Conservation (phyloP, 2,797 vertebrate species). For the Aulostomus chinensis region DNA sequence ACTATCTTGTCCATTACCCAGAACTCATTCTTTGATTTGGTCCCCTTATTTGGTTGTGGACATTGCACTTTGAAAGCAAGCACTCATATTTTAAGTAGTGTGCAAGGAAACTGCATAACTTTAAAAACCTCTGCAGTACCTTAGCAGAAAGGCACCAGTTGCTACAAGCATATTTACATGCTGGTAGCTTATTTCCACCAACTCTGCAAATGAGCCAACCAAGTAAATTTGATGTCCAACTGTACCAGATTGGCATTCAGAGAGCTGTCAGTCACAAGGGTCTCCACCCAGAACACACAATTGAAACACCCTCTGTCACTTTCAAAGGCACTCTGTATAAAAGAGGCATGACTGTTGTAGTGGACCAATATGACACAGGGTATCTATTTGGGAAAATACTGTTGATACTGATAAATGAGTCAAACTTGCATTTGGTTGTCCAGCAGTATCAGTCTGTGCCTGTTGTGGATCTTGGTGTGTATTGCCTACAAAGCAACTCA, state of each 20-base stretch:
- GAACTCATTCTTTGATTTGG: neutral
- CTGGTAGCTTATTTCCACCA: conserved; percentile 1
- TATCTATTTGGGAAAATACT: neutral
- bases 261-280: neutral
- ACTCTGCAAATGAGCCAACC: neutral
- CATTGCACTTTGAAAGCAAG: conserved; percentile 5
- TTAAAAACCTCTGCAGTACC: conserved; percentile 15
- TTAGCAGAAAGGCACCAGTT: conserved; percentile 9
- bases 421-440: conserved; percentile 2
- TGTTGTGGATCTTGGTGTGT: conserved; percentile 1
- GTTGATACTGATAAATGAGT: neutral
- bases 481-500: neutral
- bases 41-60: conserved; percentile 1
- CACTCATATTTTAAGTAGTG: neutral
- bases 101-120: conserved; percentile 11
- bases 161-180: conserved; percentile 9
- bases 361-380: neutral
- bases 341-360: conserved; percentile 8
- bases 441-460: conserved; percentile 3
- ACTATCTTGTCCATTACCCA: neutral
- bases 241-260: conserved; percentile 2
- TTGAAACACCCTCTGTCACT: neutral
- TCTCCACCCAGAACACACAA: neutral
- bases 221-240: conserved; percentile 2
- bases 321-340: conserved; percentile 3